Conservation (phyloP, 2,797 vertebrate species). For the Sitta carolinensis region DNA sequence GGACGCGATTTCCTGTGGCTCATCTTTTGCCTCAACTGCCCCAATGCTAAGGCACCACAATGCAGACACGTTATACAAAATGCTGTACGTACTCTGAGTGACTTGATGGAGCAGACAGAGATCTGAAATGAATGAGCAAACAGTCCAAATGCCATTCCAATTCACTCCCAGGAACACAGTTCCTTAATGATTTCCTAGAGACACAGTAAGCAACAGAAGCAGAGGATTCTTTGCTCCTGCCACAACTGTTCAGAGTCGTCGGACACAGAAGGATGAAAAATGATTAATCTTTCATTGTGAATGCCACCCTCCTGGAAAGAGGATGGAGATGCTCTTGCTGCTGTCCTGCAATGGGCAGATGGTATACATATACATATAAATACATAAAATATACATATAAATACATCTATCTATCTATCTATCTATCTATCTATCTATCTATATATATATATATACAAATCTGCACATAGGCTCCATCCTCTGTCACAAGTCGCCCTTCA, state of each 20-base stretch:
- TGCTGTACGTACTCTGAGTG: background rate
- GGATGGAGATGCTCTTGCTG: background rate
- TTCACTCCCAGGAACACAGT: background rate
- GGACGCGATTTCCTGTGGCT: background rate
- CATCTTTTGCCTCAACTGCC: background rate
- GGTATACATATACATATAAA: background rate
- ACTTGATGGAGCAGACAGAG: background rate
- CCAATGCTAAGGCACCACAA: background rate
- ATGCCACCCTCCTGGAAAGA: background rate
- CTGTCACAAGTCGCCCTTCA: background rate
- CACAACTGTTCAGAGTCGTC: background rate
- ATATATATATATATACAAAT: background rate
- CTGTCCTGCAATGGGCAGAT: background rate
- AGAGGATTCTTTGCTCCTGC: background rate
- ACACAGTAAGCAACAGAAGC: background rate
- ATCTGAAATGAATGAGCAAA: background rate
- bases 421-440: too few relatives aligned
- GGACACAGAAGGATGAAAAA: background rate
- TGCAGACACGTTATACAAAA: background rate
- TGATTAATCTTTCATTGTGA: background rate
- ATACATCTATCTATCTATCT: too few relatives aligned
- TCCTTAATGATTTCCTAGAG: background rate
- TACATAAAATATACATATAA: background rate
- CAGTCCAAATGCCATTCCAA: background rate
- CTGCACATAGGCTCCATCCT: background rate